Evolutionary conservation across 2,888 invertebrate genomes (phyloP), one percentile per base, ranked within the genome.

Genomic region (Nemapogon koenigi): DNA sequence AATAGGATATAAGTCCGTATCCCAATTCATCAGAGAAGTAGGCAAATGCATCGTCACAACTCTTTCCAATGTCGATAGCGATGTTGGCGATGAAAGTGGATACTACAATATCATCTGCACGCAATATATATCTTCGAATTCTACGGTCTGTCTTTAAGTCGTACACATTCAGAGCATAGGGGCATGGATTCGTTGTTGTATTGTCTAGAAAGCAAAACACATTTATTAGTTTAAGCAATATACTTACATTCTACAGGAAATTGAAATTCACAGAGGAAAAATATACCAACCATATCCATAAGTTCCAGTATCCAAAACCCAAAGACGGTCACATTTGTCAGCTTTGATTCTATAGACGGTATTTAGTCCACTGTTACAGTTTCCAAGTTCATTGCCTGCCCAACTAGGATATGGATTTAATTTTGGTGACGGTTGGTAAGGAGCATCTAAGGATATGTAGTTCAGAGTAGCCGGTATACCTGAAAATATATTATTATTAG

Each of bases 21-120:
- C 91, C 91, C 15, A 91, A 72, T 57, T 91, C 91, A 56, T 92
- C 91, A 0, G 90, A 87, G 66, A 90, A 84, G 59, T 91, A 91
- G 0, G 90, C 90, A 54, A 81, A 89, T 0, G 88, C 84, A 53
- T 91, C 90, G 2, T 90, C 87, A 53, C 91, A 91, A 29, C 75
- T 82, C 49, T 81, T 78, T 18, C 90, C 89, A 46, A 89, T 78
- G 53, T 93, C 92, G 2, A 91, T 83, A n/a, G 87, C 90, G 40
- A 90, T 89, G 54, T 90, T 92, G n/a, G 91, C 91, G 43, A 92
- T 90, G 60, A 91, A 91, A 1, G 91, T 91, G 28, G 88, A 83
- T 37, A 84, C 66, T 45, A 90, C 88, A 14, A 87, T 89, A 51
- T 91, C 90, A 43, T 89, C 88, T 0, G 85, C 69, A 13, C 84